Conservation (phyloP, 2,113 vertebrate genomes). For the Brachyistius frenatus region DNA sequence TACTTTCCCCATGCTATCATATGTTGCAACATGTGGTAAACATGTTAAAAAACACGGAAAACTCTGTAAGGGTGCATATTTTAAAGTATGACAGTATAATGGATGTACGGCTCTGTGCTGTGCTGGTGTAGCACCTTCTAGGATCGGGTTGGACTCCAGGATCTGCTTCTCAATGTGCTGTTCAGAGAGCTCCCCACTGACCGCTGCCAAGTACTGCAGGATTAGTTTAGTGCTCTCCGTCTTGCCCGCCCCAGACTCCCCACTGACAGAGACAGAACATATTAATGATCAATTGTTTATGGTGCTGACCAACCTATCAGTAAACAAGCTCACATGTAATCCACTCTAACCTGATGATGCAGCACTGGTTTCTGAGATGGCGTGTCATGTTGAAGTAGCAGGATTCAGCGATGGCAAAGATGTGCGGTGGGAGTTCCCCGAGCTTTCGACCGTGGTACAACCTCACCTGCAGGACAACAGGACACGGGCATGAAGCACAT, state of each 20-base stretch:
- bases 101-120: neutral
- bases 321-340: too few relatives aligned
- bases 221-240: constrained; percentile 96
- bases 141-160: constrained; percentile 93
- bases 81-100: neutral
- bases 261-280: constrained; percentile 79
- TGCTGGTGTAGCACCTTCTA: constrained; percentile 86
- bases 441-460: constrained; percentile 86
- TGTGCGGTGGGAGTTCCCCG: constrained; percentile 91
- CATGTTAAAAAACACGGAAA: too few relatives aligned
- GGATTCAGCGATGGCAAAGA: constrained; percentile 92
- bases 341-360: constrained; percentile 90
- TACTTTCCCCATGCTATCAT: too few relatives aligned
- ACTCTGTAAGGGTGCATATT: too few relatives aligned
- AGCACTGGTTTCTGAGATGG: constrained; percentile 90
- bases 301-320: too few relatives aligned
- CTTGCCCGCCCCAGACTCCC: constrained; percentile 97
- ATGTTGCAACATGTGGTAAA: too few relatives aligned
- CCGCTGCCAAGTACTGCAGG: constrained; percentile 91
- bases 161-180: constrained; percentile 92
- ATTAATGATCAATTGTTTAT: neutral
- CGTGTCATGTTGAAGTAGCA: constrained; percentile 91
- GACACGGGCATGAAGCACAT: neutral
- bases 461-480: constrained; percentile 68
- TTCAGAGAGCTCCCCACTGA: constrained; percentile 90